Base-by-base conservation (phyloP, 2,797 vertebrate genomes). In the Myripristis murdjan region DNA sequence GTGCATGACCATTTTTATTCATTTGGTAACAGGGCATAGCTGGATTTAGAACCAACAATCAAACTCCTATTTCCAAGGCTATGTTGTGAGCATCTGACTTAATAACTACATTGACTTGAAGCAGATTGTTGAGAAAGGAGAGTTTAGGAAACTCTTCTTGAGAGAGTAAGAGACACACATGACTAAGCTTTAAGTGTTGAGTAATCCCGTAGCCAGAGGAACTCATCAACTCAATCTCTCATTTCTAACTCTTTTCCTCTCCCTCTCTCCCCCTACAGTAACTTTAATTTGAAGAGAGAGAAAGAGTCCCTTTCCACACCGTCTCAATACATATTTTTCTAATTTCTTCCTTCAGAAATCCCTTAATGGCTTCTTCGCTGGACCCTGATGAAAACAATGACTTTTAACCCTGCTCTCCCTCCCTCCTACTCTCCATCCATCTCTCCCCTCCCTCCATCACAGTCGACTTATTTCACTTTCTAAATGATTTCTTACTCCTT, bases 331-430 rank as follows among this genome's bases (percentile, higher is more conserved):
- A 85, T 84, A 89, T 91, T 93, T 92, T 91, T 94, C 87, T 93
- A 90, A 94, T 94, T 93, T 92, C 89, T 89, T 92, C 83, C 90
- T 87, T 90, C 84, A 89, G 91, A 93, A 93, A 90, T 90, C 79
- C 89, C 80, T 92, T 91, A 94, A 94, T 92, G 86, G 92, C 72
- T 93, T 93, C 86, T 78, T 75, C 51, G 73, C 80, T 55, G 79
- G 81, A 89, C 86, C 66, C 81, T 88, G 86, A 93, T 92, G 93
- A 94, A 93, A 93, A 94, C 93, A 94, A 94, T 93, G 90, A 93
- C 90, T 94, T 93, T 90, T 89, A 89, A 92, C 89, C 89, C 85
- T 76, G 81, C 73, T 77, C 76, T 69, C 35, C 37, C 73, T 77
- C 75, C 52, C 46, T 73, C 74, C 69, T 23, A 53, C 58, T 64